phyloP scores from a whole-genome alignment of 2,113 vertebrate species.

The Corythoichthys intestinalis region DNA sequence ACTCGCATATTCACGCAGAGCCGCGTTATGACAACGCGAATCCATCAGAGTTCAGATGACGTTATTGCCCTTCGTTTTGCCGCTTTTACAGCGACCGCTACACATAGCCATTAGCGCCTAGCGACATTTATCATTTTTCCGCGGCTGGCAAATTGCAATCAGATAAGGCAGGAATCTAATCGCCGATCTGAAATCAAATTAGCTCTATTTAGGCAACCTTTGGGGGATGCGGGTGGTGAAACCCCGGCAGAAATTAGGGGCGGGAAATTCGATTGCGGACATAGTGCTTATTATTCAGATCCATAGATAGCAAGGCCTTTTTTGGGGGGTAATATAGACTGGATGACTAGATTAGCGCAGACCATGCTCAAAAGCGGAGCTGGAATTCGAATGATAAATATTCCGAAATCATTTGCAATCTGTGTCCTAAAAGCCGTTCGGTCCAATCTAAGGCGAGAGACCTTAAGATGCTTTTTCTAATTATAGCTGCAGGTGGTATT shows the following conservation, averaged over 20 bases:
- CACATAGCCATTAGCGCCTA: constrained; percentile 57
- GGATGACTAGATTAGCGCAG: not conserved
- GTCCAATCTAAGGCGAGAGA: constrained; percentile 49
- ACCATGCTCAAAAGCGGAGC: not conserved
- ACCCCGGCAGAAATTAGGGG: constrained; percentile 80
- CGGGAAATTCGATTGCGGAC: constrained; percentile 83
- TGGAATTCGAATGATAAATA: not conserved
- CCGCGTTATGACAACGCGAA: constrained; percentile 35
- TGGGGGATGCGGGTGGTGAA: constrained; percentile 56
- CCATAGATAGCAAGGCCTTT: constrained; percentile 71
- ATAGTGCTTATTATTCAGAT: constrained; percentile 78
- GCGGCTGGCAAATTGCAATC: constrained; percentile 72
- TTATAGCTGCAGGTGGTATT: constrained; percentile 74
- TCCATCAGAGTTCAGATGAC: constrained; percentile 37
- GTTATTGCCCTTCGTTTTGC: constrained; percentile 11
- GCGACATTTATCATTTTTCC: constrained; percentile 66
- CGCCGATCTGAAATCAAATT: constrained; percentile 73
- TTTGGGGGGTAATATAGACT: constrained; percentile 70
- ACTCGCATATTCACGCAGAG: constrained; percentile 54
- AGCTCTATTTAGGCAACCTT: constrained; percentile 72
- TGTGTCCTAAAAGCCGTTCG: constrained; percentile 42
- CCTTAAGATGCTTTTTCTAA: constrained; percentile 70
- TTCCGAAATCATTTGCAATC: constrained; percentile 12
- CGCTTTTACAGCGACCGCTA: constrained; percentile 50
- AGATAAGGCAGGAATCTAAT: constrained; percentile 70